Evolutionary conservation across 1,140 invertebrate species (phyloP), one percentile per base, ranked within the genome.

Genomic region (Helicoverpa zea): DNA sequence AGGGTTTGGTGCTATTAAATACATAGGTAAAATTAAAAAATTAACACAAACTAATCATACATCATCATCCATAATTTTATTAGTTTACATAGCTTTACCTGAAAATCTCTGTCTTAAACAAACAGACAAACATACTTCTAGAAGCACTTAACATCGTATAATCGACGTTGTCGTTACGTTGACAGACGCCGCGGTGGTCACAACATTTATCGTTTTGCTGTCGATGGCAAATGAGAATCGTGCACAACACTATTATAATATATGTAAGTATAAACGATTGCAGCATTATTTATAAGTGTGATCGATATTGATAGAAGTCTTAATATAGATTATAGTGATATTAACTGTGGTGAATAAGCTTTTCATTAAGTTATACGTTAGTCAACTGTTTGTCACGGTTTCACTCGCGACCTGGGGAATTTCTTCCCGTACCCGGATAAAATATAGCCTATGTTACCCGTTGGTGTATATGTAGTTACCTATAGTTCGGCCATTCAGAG

Each of bases 131-230:
- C 64, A 23, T 5, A 74, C 72, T 18, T 49, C 43, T 68, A 78
- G 35, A 70, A 13, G 23, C 52, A 12, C 52, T 30, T n/a, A 16
- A 54, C n/a, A 72, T 43, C 35, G 49, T 54, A n/a, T 76, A 76
- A 76, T 76, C 56, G 73, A 76, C 58, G 43, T 12, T 29, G 73
- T 63, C 43, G 58, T 76, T 76, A 76, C 54, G 56, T 76, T 43
- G 43, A 49, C 43, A 35, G 18, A 29, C 3, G 12, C 43, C 23
- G 43, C 43, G 70, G 73, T 76, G 73, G 73, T 76, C 73, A 30
- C 58, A 49, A 61, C 56, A 76, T 76, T 76, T 76, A 61, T 76
- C 73, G 73, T 76, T 76, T 76, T 76, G 43, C 72, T 74, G 72
- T 58, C 72, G 47, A 74, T 59, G 72, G 35, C 51, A 76, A 76